Base-by-base conservation (phyloP, 2,113 vertebrate species). In the Atractosteus spatula region DNA sequence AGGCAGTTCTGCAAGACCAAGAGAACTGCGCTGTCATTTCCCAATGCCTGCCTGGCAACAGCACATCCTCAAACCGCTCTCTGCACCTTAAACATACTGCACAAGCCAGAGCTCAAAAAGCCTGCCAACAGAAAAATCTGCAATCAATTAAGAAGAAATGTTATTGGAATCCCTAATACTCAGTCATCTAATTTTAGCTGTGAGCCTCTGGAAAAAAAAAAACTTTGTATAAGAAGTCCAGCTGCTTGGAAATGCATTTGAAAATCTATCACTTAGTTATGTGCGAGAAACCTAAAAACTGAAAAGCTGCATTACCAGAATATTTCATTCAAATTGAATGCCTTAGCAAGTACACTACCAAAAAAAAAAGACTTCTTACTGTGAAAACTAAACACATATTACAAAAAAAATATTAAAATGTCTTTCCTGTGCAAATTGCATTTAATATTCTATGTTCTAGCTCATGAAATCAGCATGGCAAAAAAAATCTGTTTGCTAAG, bases 1-100 rank as follows among this genome's bases (percentile, higher is more conserved):
- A 98, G 84, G 85, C 95, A 97, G 83, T 94, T 96, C 97, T 99
- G 77, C 12, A 83, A 79, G 55, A 66, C 56, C 11, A 59, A n/a
- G 0, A 29, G 29, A 29, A 29, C 1, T 1, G 29, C 29, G 29
- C 29, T 29, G 29, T 29, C 7, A 67, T 72, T 77, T 77, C 66
- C 70, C 63, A 74, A 65, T 59, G 62, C 13, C 66, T 41, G 17
- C 2, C 29, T 29, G 29, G 3, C 56, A 13, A 12, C 11, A 59
- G 11, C 29, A 13, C 56, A 13, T 10, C 47, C 47, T 29, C 5
- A 59, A 59, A 59, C 7, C 56, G 1, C 3, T 12, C 8, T 59
- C 56, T 59, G 29, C n/a, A 59, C 56, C 11, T 12, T n/a, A 8
- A n/a, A 59, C 13, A 4, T 12, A 59, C 13, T 14, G 14, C 13